Conservation (phyloP, 2,113 vertebrate genomes). For the Cervus canadensis region DNA sequence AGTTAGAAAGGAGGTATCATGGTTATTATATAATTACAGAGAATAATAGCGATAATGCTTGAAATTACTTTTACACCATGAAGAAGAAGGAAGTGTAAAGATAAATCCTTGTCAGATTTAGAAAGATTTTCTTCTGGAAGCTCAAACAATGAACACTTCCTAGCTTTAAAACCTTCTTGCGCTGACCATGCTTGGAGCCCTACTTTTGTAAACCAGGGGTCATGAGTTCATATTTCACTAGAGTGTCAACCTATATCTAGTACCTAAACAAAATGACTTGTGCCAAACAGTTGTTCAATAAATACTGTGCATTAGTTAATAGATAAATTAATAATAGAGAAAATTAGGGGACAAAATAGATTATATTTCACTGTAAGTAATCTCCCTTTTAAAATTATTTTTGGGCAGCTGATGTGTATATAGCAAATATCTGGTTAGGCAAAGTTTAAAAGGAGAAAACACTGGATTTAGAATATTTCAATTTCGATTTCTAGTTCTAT, state of each 20-base stretch:
- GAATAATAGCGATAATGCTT: slow-evolving; percentile 45
- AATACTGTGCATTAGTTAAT: neutral
- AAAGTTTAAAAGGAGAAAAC: neutral
- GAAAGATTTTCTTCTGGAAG: slow-evolving; percentile 12
- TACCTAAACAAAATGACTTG: neutral
- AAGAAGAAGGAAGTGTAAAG: slow-evolving; percentile 27
- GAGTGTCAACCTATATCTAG: neutral
- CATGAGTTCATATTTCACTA: neutral
- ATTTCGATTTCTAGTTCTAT: neutral
- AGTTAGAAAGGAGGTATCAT: slow-evolving; percentile 36
- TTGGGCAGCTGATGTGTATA: neutral
- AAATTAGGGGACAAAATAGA: neutral
- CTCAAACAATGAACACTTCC: slow-evolving; percentile 17
- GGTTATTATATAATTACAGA: slow-evolving; percentile 59
- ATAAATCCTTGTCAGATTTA: slow-evolving; percentile 7
- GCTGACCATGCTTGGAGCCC: neutral
- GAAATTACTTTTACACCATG: slow-evolving; percentile 30
- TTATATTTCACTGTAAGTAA: neutral
- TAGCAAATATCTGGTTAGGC: neutral
- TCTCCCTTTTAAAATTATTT: neutral
- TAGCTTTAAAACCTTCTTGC: neutral
- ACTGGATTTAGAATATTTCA: neutral
- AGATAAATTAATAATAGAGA: neutral
- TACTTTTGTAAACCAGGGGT: neutral
- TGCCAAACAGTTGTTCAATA: neutral